These are phyloP conservation scores for Brachionus rotundiformis DNA, from an alignment of 1,140 invertebrate species.

Conservation along the genomic window DNA sequence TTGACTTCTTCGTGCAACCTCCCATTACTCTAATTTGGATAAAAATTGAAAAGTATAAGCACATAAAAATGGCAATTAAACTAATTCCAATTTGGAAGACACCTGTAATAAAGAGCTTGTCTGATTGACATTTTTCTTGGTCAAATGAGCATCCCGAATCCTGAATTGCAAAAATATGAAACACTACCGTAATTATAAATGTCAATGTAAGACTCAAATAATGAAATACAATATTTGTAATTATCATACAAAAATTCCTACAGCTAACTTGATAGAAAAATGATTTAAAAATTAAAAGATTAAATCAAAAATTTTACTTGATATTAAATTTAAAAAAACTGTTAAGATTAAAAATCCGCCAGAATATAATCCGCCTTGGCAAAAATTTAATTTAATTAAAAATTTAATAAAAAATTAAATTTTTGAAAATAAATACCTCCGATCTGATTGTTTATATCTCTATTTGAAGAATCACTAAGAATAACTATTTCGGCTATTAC, in stretches of 20 bases:
- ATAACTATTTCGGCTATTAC: not conserved
- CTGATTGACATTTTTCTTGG: not conserved
- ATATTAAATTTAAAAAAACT: not conserved
- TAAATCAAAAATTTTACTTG: not conserved
- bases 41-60: conserved; percentile 15
- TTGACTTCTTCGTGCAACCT: not conserved
- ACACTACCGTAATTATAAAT: conserved; percentile 9
- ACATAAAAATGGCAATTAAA: not conserved
- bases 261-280: conserved; percentile 19
- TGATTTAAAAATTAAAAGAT: not conserved
- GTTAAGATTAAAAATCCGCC: conserved; percentile 18
- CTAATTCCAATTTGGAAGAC: not conserved
- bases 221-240: conserved; percentile 21
- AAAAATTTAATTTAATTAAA: too few species aligned
- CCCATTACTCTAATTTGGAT: conserved; percentile 10
- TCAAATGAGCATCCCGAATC: not conserved
- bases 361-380: conserved; percentile 1
- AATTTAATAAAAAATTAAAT: not conserved
- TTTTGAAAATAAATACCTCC: not conserved
- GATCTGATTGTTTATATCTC: not conserved
- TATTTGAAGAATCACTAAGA: not conserved
- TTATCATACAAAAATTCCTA: conserved; percentile 17
- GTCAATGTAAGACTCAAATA: not conserved
- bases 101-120: not conserved
- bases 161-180: not conserved